A percentile compares a stretch with the other conserved stretches of the same genome.
These are phyloP conservation scores for Amblyornis subalaris DNA, from an alignment of 2,113 vertebrate species.

Conservation along the genomic window DNA sequence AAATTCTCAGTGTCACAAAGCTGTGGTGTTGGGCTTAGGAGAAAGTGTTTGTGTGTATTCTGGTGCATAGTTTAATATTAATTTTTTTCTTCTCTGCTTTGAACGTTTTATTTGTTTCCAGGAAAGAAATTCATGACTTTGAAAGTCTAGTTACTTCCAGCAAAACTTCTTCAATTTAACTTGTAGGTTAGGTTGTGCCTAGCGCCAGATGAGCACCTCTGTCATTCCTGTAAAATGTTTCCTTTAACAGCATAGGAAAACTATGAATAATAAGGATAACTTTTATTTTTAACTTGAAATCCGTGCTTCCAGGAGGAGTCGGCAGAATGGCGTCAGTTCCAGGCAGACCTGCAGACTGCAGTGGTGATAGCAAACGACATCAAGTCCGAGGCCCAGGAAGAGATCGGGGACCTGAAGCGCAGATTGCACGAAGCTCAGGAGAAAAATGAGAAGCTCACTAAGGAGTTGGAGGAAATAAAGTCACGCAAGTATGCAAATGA, in stretches of 20 bases:
- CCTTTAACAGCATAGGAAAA: neutral
- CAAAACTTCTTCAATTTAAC: neutral
- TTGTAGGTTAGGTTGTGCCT: neutral
- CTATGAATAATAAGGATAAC: neutral
- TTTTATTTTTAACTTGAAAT: neutral
- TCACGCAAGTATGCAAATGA: constrained; percentile 85
- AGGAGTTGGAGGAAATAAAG: constrained; percentile 91
- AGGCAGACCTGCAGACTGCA: constrained; percentile 93
- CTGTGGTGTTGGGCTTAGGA: accelerated
- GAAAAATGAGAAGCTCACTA: constrained; percentile 90
- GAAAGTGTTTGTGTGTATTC: neutral
- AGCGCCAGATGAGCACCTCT: neutral
- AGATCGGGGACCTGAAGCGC: constrained; percentile 92
- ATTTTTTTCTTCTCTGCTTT: neutral
- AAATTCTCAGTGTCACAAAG: neutral
- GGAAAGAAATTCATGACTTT: neutral
- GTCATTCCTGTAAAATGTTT: neutral
- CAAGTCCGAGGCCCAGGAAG: constrained; percentile 94
- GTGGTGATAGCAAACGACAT: constrained; percentile 97
- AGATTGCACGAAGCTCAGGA: constrained; percentile 87
- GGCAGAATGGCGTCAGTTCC: constrained; percentile 95
- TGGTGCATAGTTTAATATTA: neutral
- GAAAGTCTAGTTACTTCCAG: neutral
- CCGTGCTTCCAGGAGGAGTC: constrained; percentile 83
- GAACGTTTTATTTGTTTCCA: neutral